These are phyloP conservation scores for Spea multiplicata DNA, from an alignment of 2,113 vertebrate species.

Conservation along the genomic window DNA sequence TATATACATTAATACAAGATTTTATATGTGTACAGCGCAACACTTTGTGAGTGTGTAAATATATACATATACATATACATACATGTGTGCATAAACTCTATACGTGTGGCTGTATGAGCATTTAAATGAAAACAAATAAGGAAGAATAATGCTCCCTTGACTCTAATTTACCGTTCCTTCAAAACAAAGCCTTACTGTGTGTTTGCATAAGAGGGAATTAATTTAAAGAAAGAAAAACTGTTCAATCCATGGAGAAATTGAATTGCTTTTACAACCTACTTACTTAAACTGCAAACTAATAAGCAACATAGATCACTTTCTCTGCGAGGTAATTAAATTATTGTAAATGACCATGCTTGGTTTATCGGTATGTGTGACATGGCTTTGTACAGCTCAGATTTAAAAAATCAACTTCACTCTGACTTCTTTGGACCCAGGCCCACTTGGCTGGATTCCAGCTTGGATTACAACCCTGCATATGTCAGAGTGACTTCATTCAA, in stretches of 20 bases:
- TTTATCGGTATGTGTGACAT: slow-evolving; percentile 27
- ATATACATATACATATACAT: background rate
- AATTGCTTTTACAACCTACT: slow-evolving; percentile 34
- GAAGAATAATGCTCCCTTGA: background rate
- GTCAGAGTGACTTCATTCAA: slow-evolving; percentile 40
- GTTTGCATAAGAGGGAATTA: slow-evolving; percentile 4
- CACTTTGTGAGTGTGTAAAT: too few species aligned
- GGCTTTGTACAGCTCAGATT: slow-evolving; percentile 35
- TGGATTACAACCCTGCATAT: slow-evolving; percentile 34
- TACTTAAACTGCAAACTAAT: slow-evolving; percentile 37
- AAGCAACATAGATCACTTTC: slow-evolving; percentile 34
- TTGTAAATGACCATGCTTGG: slow-evolving; percentile 39
- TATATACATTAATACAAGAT: too few species aligned
- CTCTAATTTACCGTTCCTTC: background rate
- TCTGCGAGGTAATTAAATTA: slow-evolving; percentile 43
- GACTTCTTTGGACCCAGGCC: slow-evolving; percentile 38
- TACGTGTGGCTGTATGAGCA: background rate
- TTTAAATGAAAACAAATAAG: background rate
- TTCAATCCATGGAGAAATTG: slow-evolving; percentile 11
- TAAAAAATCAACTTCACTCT: slow-evolving; percentile 34
- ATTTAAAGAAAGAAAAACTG: slow-evolving; percentile 14
- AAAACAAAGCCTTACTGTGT: slow-evolving; percentile 22
- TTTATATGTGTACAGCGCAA: too few species aligned
- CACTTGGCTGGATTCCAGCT: slow-evolving; percentile 37
- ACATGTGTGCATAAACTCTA: background rate